Conservation (phyloP, 2,797 vertebrate species). For the Australoheros facetus region DNA sequence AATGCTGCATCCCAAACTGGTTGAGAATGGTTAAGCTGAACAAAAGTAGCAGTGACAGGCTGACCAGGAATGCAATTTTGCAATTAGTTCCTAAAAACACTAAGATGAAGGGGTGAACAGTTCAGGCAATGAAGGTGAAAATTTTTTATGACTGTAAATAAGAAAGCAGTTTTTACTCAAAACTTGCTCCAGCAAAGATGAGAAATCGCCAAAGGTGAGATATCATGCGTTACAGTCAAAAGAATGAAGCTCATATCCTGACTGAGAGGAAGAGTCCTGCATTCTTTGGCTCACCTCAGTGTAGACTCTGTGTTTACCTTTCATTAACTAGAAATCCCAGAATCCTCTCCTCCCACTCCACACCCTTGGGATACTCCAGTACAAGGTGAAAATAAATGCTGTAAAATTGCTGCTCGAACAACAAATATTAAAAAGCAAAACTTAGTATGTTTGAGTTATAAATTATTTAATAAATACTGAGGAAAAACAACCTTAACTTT, state of each 20-base stretch:
- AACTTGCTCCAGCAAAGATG: constrained; percentile 31
- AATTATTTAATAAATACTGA: background rate
- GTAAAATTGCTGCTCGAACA: constrained; percentile 24
- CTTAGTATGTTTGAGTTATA: constrained; percentile 11
- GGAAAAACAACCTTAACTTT: background rate
- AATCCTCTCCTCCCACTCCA: constrained; percentile 41
- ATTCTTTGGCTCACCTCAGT: constrained; percentile 68
- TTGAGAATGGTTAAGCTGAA: constrained; percentile 4
- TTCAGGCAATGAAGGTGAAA: background rate
- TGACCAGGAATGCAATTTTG: constrained; percentile 3
- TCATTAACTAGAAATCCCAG: constrained; percentile 75
- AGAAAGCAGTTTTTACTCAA: constrained; percentile 6
- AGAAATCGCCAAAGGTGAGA: constrained; percentile 55
- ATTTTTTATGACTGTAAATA: background rate
- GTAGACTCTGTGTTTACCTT: constrained; percentile 76
- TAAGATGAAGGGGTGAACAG: background rate
- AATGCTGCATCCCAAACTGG: background rate
- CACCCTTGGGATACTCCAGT: constrained; percentile 30
- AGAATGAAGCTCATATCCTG: constrained; percentile 82
- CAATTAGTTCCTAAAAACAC: background rate
- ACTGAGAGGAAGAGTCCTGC: constrained; percentile 55
- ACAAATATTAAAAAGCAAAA: constrained; percentile 28
- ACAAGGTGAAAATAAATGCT: constrained; percentile 49
- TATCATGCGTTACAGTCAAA: constrained; percentile 55
- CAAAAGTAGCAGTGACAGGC: constrained; percentile 33